phyloP scores from a whole-genome alignment of 2,888 invertebrate genomes.

The Glyphotaelius pellucidus region DNA sequence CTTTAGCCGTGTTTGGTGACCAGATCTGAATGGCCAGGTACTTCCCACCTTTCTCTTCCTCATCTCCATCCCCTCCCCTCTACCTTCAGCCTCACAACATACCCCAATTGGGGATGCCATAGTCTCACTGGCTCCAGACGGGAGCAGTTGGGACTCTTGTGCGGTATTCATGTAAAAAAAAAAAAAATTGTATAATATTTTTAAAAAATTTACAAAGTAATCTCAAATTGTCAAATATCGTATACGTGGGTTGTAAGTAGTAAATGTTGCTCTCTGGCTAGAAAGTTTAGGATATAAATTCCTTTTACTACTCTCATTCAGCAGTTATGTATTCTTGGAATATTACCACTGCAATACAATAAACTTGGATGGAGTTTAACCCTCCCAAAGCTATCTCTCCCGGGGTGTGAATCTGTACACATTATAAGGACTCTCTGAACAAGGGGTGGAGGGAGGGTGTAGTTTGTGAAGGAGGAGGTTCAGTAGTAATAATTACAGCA shows the following conservation, averaged over 20 bases:
- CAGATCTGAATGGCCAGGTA: no score
- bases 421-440: not conserved
- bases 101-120: no score
- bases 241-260: not conserved
- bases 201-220: no score
- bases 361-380: not conserved
- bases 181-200: no score
- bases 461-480: not conserved
- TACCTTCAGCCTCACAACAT: no score
- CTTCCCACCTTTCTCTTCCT: no score
- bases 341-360: not conserved
- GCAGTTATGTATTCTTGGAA: not conserved
- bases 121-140: no score
- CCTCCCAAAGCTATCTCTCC: not conserved
- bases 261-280: not conserved
- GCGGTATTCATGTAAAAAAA: no score
- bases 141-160: no score
- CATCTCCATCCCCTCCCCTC: no score
- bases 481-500: conserved; percentile 3
- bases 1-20: no score
- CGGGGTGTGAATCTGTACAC: not conserved
- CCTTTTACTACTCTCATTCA: not conserved
- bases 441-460: not conserved
- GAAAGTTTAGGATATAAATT: not conserved
- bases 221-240: no score